phyloP scores from a whole-genome alignment of 2,888 invertebrate species.

The Diarsia rubi region DNA sequence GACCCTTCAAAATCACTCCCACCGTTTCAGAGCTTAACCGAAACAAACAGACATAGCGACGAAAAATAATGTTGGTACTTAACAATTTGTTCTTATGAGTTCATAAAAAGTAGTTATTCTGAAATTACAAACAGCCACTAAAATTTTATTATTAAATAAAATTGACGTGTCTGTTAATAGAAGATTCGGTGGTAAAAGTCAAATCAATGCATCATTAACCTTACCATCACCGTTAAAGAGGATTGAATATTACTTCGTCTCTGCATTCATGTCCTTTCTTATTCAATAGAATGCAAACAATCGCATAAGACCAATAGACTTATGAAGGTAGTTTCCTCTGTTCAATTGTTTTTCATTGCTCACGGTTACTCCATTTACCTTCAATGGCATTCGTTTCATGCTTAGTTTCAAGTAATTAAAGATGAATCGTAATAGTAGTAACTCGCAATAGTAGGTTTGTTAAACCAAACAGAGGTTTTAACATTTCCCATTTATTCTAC shows the following conservation, averaged over 20 bases:
- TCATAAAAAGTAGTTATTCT: neutral
- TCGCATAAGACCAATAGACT: constrained; percentile 16
- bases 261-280: constrained; percentile 13
- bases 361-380: constrained; percentile 34
- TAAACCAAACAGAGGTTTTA: neutral
- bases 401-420: constrained; percentile 14
- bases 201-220: neutral
- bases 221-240: neutral
- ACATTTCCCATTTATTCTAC: too few relatives aligned
- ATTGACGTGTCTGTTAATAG: too few relatives aligned
- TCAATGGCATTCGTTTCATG: constrained; percentile 40
- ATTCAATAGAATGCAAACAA: constrained; percentile 10
- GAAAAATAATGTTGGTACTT: too few relatives aligned
- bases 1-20: neutral
- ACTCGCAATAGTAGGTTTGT: neutral
- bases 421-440: constrained; percentile 8
- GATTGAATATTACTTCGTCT: neutral
- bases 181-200: neutral
- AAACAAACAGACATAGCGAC: too few relatives aligned
- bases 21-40: neutral
- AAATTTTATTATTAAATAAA: too few relatives aligned
- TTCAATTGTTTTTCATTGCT: constrained; percentile 51
- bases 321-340: constrained; percentile 44
- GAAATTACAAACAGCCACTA: neutral
- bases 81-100: too few relatives aligned